Evolutionary conservation across 1,140 invertebrate genomes (phyloP).

Genomic region (Rhynchophorus ferrugineus): DNA sequence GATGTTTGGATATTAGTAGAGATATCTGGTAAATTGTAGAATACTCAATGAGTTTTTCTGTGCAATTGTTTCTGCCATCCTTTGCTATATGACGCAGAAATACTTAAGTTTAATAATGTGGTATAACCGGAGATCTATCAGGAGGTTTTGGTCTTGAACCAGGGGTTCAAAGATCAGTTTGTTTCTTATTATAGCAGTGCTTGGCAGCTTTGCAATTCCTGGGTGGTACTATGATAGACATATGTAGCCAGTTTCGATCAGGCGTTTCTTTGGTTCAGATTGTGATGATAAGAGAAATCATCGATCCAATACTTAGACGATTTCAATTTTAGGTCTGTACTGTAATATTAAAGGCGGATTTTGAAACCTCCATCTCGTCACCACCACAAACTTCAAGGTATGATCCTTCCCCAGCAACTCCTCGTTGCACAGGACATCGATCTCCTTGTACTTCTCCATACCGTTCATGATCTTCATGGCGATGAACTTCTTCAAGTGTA

Average conservation of each 20-base stretch:
- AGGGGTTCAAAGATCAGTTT: too few relatives aligned
- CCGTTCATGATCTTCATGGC: constrained; percentile 88
- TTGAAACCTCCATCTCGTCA: constrained; percentile 94
- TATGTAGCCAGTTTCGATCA: too few relatives aligned
- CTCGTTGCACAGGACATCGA: constrained; percentile 97
- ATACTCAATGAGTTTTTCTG: too few relatives aligned
- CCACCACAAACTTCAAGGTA: constrained; percentile 96
- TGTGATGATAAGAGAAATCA: background rate
- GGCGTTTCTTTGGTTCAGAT: too few relatives aligned
- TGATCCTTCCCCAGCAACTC: constrained; percentile 97
- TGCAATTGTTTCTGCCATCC: too few relatives aligned
- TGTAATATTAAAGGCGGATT: constrained; percentile 79
- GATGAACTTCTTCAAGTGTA: constrained; percentile 95
- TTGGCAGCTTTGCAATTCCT: background rate
- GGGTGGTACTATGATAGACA: background rate
- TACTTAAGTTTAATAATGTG: too few relatives aligned
- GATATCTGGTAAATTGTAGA: too few relatives aligned
- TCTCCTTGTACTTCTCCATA: constrained; percentile 91
- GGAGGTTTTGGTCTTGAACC: too few relatives aligned
- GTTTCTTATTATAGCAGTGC: background rate
- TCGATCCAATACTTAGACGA: constrained; percentile 7
- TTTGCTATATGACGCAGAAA: too few relatives aligned
- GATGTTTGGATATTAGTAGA: too few relatives aligned
- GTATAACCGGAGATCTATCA: too few relatives aligned
- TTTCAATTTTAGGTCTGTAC: constrained; percentile 57